Conservation (phyloP, 1,140 invertebrate genomes). For the Helicoverpa zea region DNA sequence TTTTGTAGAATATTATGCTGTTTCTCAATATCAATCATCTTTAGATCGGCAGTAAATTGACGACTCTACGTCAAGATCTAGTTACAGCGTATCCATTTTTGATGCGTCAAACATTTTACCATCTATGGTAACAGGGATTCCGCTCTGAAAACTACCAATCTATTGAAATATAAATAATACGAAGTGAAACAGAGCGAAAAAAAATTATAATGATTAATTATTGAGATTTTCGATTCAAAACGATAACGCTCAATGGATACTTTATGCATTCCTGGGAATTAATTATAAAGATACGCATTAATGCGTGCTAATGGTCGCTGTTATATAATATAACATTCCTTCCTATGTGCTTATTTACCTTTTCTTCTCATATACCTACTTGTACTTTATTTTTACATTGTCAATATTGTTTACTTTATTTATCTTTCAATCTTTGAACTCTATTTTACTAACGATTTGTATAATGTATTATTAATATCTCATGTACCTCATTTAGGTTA, state of each 20-base stretch:
- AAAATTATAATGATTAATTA: not conserved
- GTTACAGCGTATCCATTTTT: not conserved
- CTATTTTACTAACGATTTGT: too few relatives aligned
- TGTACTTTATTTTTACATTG: too few relatives aligned
- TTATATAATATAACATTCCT: too few relatives aligned
- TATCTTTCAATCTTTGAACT: too few relatives aligned
- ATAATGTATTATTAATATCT: too few relatives aligned
- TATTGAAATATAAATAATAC: constrained; percentile 6
- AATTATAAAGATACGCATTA: not conserved
- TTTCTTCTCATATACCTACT: too few relatives aligned
- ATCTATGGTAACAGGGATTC: not conserved
- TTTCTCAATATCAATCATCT: not conserved
- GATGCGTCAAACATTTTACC: not conserved
- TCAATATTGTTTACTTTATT: too few relatives aligned
- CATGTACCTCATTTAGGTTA: too few relatives aligned
- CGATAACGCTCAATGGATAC: not conserved
- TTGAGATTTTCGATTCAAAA: not conserved
- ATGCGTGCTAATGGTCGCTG: too few relatives aligned
- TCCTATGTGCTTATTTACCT: too few relatives aligned
- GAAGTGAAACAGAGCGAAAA: not conserved
- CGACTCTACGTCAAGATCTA: too few relatives aligned
- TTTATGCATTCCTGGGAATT: not conserved
- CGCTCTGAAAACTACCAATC: not conserved
- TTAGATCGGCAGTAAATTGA: not conserved
- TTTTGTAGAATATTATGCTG: too few relatives aligned